Evolutionary conservation across 2,888 invertebrate species (phyloP), one percentile per base, ranked within the genome.

Genomic region (Agonopterix heracliana): DNA sequence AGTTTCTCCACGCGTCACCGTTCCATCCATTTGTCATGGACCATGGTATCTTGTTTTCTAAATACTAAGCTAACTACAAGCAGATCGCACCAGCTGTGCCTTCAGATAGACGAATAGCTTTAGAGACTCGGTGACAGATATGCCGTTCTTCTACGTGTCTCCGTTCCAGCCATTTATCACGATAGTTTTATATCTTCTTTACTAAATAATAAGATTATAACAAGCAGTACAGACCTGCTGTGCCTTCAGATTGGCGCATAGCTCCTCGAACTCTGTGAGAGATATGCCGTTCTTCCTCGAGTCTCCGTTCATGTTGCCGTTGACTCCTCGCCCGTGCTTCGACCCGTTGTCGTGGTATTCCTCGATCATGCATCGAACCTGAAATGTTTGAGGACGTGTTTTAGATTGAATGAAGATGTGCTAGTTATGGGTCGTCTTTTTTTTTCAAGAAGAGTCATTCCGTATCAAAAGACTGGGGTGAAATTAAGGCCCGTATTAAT

Each of bases 81-180:
- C n/a, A 17, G 17, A 3, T 3, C 17, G 1, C 3, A 17, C 17
- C 17, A 3, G 17, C 17, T 17, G 17, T 17, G 3, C 17, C 78
- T 96, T 95, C 49, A 99, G 89, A 64, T 96, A 95, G 50, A 92
- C 91, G 81, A 96, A 98, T 11, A 99, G 89, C 83, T 93, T 82
- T 96, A 95, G 74, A 99, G n/a, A 99, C 84, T 98, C 98, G 9
- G 92, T 91, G 70, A 96, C 94, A 14, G 95, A 94, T 56, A 99
- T 89, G 74, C 93, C 94, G 48, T 96, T 96, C 69, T 91, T 91
- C 61, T 93, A 91, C 12, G 91, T 89, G 58, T 92, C 91, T 1
- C 90, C 90, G 66, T 91, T 91, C 26, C n/a, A n/a, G n/a, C n/a
- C n/a, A n/a, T n/a, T n/a, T n/a, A n/a, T 17, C 2, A 2, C 14